These are phyloP conservation scores for Drosophila parabipectinata DNA, from an alignment of 1,140 invertebrate species.

Conservation along the genomic window DNA sequence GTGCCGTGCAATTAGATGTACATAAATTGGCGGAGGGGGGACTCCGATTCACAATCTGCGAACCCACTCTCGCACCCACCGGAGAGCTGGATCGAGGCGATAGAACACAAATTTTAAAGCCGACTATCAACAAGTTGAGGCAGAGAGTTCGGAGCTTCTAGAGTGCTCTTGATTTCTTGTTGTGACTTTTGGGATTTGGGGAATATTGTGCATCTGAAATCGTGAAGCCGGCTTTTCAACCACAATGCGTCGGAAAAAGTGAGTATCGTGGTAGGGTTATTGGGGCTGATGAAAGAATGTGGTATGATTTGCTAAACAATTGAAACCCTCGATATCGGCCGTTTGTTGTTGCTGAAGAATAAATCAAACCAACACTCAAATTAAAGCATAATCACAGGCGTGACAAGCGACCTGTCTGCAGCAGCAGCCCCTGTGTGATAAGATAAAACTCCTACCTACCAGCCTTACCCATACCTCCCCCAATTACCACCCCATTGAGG, in stretches of 20 bases:
- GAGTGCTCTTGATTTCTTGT: too few species aligned
- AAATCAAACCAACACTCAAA: slow-evolving; percentile 72
- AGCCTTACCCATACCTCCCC: neutral
- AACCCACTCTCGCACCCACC: slow-evolving; percentile 10
- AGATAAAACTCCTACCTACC: slow-evolving; percentile 47
- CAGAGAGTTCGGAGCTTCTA: neutral
- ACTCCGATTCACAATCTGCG: slow-evolving; percentile 2
- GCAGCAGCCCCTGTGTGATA: slow-evolving; percentile 36
- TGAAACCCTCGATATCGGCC: slow-evolving; percentile 10
- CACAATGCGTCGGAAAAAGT: slow-evolving; percentile 55
- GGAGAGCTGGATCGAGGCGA: slow-evolving; percentile 17
- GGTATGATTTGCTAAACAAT: slow-evolving; percentile 31
- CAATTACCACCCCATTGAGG: neutral
- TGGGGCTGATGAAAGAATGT: slow-evolving; percentile 41
- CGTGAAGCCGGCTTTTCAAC: neutral
- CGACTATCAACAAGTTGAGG: slow-evolving; percentile 17
- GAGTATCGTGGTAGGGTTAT: slow-evolving; percentile 21
- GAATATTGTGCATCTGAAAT: neutral
- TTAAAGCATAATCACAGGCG: slow-evolving; percentile 80
- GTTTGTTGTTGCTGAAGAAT: slow-evolving; percentile 46
- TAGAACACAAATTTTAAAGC: slow-evolving; percentile 24
- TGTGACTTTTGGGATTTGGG: neutral
- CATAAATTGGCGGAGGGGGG: slow-evolving; percentile 40
- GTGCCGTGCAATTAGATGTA: slow-evolving; percentile 55
- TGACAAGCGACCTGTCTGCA: slow-evolving; percentile 71